These are phyloP conservation scores for Muscicapa adusta DNA, from an alignment of 2,113 vertebrate genomes.

Conservation along the genomic window DNA sequence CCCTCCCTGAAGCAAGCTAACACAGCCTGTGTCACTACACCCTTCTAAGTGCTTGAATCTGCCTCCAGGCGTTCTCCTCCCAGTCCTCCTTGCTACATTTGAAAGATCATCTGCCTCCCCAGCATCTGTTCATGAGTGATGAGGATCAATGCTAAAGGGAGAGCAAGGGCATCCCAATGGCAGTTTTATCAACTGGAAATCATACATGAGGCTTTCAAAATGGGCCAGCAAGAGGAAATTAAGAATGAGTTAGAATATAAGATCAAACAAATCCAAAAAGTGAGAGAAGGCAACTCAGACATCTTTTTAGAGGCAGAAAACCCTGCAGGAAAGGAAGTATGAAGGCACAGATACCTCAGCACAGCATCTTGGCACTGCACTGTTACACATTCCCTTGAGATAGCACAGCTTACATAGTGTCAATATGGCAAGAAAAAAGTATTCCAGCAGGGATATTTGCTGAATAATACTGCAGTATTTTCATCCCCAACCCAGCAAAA, in stretches of 20 bases:
- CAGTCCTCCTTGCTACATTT: neutral
- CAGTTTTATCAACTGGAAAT: constrained; percentile 34
- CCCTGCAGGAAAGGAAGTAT: neutral
- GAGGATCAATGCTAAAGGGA: neutral
- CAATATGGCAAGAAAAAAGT: neutral
- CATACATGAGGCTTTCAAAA: neutral
- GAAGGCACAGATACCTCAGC: neutral
- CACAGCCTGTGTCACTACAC: neutral
- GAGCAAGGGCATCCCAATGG: constrained; percentile 11
- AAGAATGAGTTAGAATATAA: neutral
- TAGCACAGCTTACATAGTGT: neutral
- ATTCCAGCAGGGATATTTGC: neutral
- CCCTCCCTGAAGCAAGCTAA: neutral
- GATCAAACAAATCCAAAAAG: neutral
- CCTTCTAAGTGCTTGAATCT: constrained; percentile 34
- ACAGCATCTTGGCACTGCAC: neutral
- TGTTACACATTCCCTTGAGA: neutral
- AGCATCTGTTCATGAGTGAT: constrained; percentile 8
- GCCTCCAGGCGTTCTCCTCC: constrained; percentile 37
- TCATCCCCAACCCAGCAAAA: neutral
- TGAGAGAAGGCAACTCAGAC: neutral
- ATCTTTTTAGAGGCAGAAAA: neutral
- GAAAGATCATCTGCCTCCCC: constrained; percentile 36
- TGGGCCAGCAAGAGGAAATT: neutral
- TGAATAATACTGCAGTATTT: neutral